These are phyloP conservation scores for Aphelenchoides besseyi DNA, from an alignment of 1,140 invertebrate genomes.

Conservation along the genomic window DNA sequence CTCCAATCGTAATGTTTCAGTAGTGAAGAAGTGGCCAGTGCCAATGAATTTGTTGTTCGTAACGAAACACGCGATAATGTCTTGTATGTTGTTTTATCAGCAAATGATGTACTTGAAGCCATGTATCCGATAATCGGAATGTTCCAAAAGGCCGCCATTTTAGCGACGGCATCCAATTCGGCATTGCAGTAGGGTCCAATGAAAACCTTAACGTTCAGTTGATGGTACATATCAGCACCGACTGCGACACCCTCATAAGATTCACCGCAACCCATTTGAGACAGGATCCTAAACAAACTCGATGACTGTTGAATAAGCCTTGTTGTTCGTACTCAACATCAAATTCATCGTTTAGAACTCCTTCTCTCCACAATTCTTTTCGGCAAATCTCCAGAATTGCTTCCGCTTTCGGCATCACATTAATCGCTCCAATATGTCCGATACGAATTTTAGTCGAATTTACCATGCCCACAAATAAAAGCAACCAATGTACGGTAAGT, in stretches of 20 bases:
- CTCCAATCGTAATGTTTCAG: slow-evolving; percentile 54
- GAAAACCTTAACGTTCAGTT: slow-evolving; percentile 60
- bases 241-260: slow-evolving; percentile 60
- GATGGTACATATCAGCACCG: slow-evolving; percentile 61
- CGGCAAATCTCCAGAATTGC: slow-evolving; percentile 55
- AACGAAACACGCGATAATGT: slow-evolving; percentile 51
- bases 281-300: slow-evolving; percentile 45
- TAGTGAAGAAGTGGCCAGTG: slow-evolving; percentile 40
- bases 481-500: too few species aligned
- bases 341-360: slow-evolving; percentile 52
- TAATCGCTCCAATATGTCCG: slow-evolving; percentile 59
- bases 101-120: slow-evolving; percentile 49
- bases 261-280: slow-evolving; percentile 51
- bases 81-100: slow-evolving; percentile 54
- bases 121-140: slow-evolving; percentile 56
- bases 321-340: slow-evolving; percentile 52
- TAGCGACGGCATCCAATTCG: slow-evolving; percentile 53
- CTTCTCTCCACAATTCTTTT: slow-evolving; percentile 53
- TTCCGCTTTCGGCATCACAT: slow-evolving; percentile 61
- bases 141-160: slow-evolving; percentile 57
- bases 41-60: slow-evolving; percentile 54
- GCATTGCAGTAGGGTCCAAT: slow-evolving; percentile 56
- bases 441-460: neutral
- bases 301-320: neutral
- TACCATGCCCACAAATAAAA: neutral